These are phyloP conservation scores for Dicaeum eximium DNA, from an alignment of 2,113 vertebrate genomes.

Conservation along the genomic window DNA sequence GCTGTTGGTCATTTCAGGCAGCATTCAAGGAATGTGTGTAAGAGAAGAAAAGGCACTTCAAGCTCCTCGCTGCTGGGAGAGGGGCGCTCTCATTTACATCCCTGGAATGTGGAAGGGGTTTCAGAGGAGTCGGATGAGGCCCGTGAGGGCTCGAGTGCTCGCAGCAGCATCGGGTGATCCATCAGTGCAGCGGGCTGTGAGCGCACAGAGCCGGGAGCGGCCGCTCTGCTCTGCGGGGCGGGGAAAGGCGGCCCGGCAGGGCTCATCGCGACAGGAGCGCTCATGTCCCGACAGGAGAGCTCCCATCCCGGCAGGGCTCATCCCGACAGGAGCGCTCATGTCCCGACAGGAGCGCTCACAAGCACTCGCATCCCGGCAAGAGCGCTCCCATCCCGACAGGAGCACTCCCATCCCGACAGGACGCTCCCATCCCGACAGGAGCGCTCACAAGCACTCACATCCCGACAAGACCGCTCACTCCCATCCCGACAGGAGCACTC, in stretches of 20 bases:
- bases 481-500: no score
- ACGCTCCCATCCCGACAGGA: no score
- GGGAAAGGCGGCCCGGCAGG: background rate
- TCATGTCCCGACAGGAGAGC: no score
- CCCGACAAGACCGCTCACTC: no score
- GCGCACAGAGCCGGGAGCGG: background rate
- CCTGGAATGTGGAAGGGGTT: background rate
- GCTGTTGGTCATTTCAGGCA: slow-evolving; percentile 35
- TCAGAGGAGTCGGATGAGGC: background rate
- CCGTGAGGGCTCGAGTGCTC: background rate
- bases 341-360: no score
- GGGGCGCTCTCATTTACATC: background rate
- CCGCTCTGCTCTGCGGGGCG: rapidly evolving
- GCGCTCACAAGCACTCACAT: no score
- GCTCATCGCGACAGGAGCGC: no score
- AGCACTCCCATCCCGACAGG: no score
- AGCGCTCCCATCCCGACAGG: no score
- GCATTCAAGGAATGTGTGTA: background rate
- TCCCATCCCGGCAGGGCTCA: no score
- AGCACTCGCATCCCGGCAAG: no score
- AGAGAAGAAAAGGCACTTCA: slow-evolving; percentile 29
- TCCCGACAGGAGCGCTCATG: no score
- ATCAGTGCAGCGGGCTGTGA: background rate
- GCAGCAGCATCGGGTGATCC: background rate
- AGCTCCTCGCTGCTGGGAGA: background rate